Conservation (phyloP, 2,888 invertebrate species). For the Pandemis corylana region DNA sequence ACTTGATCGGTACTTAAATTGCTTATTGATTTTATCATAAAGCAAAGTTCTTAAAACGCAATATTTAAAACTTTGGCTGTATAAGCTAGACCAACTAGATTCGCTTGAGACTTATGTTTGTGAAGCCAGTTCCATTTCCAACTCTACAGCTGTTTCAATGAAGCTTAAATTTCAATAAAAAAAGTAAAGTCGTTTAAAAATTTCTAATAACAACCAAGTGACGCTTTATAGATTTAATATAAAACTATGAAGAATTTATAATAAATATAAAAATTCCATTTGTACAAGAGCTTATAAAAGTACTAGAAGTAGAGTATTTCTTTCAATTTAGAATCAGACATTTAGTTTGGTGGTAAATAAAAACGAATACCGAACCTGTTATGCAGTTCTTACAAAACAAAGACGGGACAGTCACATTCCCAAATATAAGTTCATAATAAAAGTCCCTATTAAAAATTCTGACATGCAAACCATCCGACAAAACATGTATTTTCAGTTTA, state of each 20-base stretch:
- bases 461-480: not conserved
- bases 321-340: not conserved
- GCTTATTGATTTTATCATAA: not conserved
- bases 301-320: not conserved
- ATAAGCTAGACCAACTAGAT: constrained; percentile 2
- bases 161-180: not conserved
- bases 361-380: too few species aligned
- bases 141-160: not conserved
- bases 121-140: not conserved
- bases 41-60: not conserved
- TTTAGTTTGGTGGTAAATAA: not conserved
- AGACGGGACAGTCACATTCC: not conserved
- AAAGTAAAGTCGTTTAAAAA: not conserved
- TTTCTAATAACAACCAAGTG: not conserved
- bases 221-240: constrained; percentile 1
- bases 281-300: not conserved
- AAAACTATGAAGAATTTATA: not conserved
- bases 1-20: too few species aligned
- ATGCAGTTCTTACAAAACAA: not conserved
- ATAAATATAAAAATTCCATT: not conserved
- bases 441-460: not conserved
- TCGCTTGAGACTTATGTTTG: not conserved
- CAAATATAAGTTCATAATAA: too few species aligned
- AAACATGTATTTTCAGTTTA: too few species aligned
- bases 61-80: not conserved